Evolutionary conservation across 2,888 invertebrate genomes (phyloP), one percentile per base, ranked within the genome.

Genomic region (Branchipolynoe longqiensis): DNA sequence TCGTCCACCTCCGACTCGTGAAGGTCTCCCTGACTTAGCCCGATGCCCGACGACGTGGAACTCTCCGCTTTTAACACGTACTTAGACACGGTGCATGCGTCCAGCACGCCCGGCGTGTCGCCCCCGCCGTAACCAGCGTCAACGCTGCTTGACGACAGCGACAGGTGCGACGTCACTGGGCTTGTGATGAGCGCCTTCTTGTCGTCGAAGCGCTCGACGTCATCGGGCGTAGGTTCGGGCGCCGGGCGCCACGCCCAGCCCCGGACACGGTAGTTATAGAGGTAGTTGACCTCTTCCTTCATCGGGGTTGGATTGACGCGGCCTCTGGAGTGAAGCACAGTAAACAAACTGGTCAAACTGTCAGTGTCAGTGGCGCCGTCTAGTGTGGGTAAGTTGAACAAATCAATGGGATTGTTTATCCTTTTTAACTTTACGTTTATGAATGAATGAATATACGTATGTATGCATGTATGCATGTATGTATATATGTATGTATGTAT

Each of bases 271-370:
- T 78, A 78, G 54, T 78, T 78, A 78, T 78, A 48, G 22, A 78
- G 78, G 78, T 78, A 78, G 48, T 78, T 78, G 31, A 48, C 48
- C 54, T 78, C 78, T 18, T 78, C 78, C 78, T 78, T 78, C 78
- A 78, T 78, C 41, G 78, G 78, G 12, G 78, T 78, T 28, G 78
- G 78, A 31, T 40, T 78, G 25, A 78, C 78, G 41, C 78, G 78
- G 31, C 48, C 48, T 48, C 78, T 78, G 78, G 48, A 14, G 38
- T 18, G 22, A 36, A 33, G 38, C n/a, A n/a, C n/a, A n/a, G n/a
- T n/a, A n/a, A n/a, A n/a, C n/a, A n/a, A n/a, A n/a, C n/a, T n/a
- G n/a, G n/a, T n/a, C n/a, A n/a, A n/a, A n/a, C n/a, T n/a, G n/a
- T n/a, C n/a, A n/a, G n/a, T n/a, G n/a, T n/a, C n/a, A n/a, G n/a